Percentiles rank a stretch among this genome's conserved stretches.
Conservation (phyloP, 2,797 vertebrate genomes). For the Pempheris klunzingeri region DNA sequence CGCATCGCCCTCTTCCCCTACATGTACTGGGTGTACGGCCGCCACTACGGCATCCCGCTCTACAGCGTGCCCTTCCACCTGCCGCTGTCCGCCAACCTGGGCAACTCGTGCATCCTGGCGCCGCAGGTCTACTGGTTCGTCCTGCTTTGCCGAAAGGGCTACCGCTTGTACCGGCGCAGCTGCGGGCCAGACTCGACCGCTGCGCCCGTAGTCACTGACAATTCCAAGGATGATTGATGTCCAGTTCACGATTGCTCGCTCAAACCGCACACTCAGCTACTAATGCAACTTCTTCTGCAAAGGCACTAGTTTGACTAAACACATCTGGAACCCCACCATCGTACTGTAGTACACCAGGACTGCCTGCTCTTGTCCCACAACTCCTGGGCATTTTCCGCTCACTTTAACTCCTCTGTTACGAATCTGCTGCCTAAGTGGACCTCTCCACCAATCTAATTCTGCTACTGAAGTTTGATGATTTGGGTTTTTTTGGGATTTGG, state of each 20-base stretch:
- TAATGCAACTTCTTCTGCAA: constrained; percentile 73
- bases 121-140: constrained; percentile 98
- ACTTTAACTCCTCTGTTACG: constrained; percentile 66
- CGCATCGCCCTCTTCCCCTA: constrained; percentile 97
- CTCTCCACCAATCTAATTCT: constrained; percentile 50
- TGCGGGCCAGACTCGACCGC: constrained; percentile 43
- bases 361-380: constrained; percentile 63
- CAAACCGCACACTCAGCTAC: constrained; percentile 69
- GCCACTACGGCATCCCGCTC: constrained; percentile 87
- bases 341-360: constrained; percentile 74
- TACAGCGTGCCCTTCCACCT: constrained; percentile 92
- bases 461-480: constrained; percentile 66
- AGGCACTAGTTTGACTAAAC: constrained; percentile 60
- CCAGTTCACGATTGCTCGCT: constrained; percentile 43
- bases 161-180: constrained; percentile 88
- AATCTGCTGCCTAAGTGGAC: constrained; percentile 65
- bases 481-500: constrained; percentile 16
- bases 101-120: constrained; percentile 91
- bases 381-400: constrained; percentile 69
- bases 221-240: constrained; percentile 75
- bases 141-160: constrained; percentile 93
- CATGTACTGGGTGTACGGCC: constrained; percentile 95
- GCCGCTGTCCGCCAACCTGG: constrained; percentile 90
- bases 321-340: constrained; percentile 52
- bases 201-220: constrained; percentile 43